Base-by-base conservation (phyloP, 2,797 vertebrate genomes). In the Argyrosomus regius region DNA sequence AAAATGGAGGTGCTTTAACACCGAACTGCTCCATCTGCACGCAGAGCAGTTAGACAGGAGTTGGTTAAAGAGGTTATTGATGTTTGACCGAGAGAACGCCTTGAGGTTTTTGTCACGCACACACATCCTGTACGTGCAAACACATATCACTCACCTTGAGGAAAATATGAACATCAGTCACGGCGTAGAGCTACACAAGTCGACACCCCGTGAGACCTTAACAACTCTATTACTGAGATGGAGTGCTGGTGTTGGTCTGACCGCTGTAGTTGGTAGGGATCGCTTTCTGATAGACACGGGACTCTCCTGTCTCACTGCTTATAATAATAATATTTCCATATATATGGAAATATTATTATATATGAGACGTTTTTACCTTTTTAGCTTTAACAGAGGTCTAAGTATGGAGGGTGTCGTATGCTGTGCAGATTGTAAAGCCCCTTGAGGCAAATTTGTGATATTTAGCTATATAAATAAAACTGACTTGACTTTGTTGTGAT, bases 221-320 rank as follows among this genome's bases (percentile, higher is more conserved):
- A 73, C 77, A 74, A 39, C 46, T 71, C 69, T 45, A 72, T 81
- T 77, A 77, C 69, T 20, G 60, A 75, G 78, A 82, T 75, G 70
- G 63, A 83, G 26, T 39, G 45, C n/a, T 39, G 3, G 12, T 10
- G 2, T 7, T 65, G 24, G 24, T 53, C 20, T 11, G 2, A 45
- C 22, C 5, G 31, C 31, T 43, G 41, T 17, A 16, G 35, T 48
- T 41, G 20, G 12, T 13, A 2, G 26, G 46, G 41, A 65, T 64
- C 48, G 18, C 1, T 59, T 64, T 79, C 6, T 72, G 3, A 28
- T 54, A 68, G 43, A 56, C 43, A 41, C 4, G 18, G 41, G 63
- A 72, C 54, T 57, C 16, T 52, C 14, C 52, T 49, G 62, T 35
- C 26, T 22, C 54, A 20, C 50, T n/a, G 28, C 41, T 49, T 18